Conservation (phyloP, 2,797 vertebrate genomes). For the Alauda arvensis region DNA sequence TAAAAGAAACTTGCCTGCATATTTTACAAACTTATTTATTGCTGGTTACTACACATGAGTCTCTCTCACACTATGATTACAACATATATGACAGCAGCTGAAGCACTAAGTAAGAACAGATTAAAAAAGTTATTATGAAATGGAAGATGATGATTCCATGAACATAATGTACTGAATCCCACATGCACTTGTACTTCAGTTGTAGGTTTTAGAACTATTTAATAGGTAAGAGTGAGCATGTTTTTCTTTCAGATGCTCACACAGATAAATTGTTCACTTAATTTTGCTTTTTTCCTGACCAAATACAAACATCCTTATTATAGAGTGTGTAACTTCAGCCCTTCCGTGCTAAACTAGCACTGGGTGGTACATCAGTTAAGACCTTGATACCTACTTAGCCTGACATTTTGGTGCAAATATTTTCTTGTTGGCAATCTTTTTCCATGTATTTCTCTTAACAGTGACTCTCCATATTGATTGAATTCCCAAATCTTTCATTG, state of each 20-base stretch:
- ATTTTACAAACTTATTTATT: background rate
- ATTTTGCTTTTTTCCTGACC: background rate
- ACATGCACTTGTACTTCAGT: background rate
- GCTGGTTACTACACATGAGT: background rate
- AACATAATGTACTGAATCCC: background rate
- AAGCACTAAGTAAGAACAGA: background rate
- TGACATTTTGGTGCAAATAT: background rate
- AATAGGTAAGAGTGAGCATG: background rate
- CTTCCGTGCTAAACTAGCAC: too few relatives aligned
- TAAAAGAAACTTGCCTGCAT: rapidly evolving
- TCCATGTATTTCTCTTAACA: background rate
- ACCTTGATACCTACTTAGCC: background rate
- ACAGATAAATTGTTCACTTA: background rate
- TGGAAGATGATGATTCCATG: background rate
- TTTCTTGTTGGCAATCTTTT: background rate
- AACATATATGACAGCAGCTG: background rate
- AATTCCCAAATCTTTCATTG: background rate
- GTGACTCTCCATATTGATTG: background rate
- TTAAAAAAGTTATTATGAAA: background rate
- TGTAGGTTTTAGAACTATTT: background rate
- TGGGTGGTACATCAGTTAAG: background rate
- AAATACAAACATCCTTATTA: background rate
- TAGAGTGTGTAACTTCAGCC: background rate
- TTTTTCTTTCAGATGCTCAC: background rate
- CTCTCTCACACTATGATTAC: background rate